Evolutionary conservation across 2,888 invertebrate species (phyloP).

Genomic region (Drosophila ochracea): DNA sequence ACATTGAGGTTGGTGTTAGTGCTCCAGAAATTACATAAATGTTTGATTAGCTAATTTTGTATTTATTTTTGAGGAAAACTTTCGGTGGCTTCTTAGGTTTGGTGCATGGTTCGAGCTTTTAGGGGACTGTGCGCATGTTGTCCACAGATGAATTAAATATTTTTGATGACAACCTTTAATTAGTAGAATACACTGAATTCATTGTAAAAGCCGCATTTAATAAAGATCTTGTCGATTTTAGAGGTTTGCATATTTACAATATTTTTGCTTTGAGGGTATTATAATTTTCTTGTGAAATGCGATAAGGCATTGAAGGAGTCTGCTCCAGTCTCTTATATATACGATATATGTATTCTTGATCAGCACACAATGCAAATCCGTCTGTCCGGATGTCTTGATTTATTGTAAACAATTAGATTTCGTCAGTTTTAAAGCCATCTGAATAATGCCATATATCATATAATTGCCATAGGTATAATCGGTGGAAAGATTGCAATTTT

Average conservation of each 20-base stretch:
- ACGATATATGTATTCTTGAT: not conserved
- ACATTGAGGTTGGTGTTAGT: slow-evolving; percentile 64
- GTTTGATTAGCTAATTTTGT: slow-evolving; percentile 66
- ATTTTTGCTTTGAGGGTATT: not conserved
- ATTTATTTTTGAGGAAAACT: slow-evolving; percentile 14
- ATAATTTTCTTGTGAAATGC: not conserved
- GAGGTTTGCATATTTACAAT: not conserved
- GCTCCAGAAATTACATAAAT: slow-evolving; percentile 70
- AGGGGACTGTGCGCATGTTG: not conserved
- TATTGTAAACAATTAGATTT: not conserved
- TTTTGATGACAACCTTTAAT: not conserved
- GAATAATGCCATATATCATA: not conserved
- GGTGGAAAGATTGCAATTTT: not conserved
- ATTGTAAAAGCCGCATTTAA: not conserved
- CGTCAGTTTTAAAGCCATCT: not conserved
- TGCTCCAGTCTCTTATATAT: not conserved
- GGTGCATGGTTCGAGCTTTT: slow-evolving; percentile 1
- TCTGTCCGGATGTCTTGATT: not conserved
- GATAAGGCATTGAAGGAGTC: not conserved
- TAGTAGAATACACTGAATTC: not conserved
- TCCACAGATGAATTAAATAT: not conserved
- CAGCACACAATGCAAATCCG: not conserved
- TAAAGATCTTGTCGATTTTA: not conserved
- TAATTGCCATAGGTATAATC: not conserved
- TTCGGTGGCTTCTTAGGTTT: slow-evolving; percentile 8